These are phyloP conservation scores for Platycheirus albimanus DNA, from an alignment of 2,888 invertebrate species.

Conservation along the genomic window DNA sequence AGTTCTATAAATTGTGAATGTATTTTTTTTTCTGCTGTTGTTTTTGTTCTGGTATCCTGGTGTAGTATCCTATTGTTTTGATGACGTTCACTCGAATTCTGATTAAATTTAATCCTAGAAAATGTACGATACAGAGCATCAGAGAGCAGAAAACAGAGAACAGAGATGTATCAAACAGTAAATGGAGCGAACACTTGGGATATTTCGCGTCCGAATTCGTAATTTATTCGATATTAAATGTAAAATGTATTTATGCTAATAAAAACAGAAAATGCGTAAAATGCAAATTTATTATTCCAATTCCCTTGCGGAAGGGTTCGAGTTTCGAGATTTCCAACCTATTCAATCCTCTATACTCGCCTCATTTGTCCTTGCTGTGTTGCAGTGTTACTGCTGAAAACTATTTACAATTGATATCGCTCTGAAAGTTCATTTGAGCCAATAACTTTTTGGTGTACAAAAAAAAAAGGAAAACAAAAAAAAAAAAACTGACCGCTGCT, in stretches of 20 bases:
- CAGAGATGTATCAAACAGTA: no score
- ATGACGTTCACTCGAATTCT: slow-evolving; percentile 41
- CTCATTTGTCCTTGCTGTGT: background rate
- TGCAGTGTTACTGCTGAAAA: slow-evolving; percentile 6
- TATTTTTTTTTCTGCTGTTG: slow-evolving; percentile 1
- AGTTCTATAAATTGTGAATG: slow-evolving; percentile 48
- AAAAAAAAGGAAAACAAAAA: background rate
- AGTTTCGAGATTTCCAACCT: slow-evolving; percentile 11
- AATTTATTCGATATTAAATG: slow-evolving; percentile 56
- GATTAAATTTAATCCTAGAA: slow-evolving; percentile 25
- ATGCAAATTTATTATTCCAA: slow-evolving; percentile 58
- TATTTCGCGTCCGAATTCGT: slow-evolving; percentile 6
- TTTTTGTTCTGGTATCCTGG: no score
- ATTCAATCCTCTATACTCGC: background rate
- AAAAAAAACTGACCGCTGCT: slow-evolving; percentile 12
- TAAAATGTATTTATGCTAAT: slow-evolving; percentile 66
- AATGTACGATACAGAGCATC: background rate
- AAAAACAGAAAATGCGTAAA: slow-evolving; percentile 68
- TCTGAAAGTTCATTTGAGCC: slow-evolving; percentile 53
- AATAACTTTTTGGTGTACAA: slow-evolving; percentile 30
- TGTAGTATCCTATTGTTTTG: slow-evolving; percentile 57
- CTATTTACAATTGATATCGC: slow-evolving; percentile 12
- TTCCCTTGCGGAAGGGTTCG: slow-evolving; percentile 25
- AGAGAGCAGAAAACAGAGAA: no score
- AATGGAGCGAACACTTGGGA: slow-evolving; percentile 20